Percentiles rank a stretch among this genome's conserved stretches.
These are phyloP conservation scores for Sphaeramia orbicularis DNA, from an alignment of 2,797 vertebrate species.

Conservation along the genomic window DNA sequence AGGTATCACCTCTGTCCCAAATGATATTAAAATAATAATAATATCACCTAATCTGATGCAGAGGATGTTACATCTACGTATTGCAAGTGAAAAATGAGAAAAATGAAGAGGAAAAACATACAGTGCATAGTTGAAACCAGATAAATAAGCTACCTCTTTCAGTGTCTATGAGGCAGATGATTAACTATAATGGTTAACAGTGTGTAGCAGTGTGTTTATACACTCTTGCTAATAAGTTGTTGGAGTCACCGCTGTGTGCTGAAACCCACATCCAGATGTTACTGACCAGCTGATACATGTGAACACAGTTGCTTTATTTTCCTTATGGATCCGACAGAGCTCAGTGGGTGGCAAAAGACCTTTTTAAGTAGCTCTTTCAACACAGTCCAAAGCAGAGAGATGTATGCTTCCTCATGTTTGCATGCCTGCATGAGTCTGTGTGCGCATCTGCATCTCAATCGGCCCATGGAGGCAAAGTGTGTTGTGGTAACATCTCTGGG, in stretches of 20 bases:
- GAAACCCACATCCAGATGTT: conserved; percentile 28
- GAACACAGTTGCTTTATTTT: not conserved
- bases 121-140: not conserved
- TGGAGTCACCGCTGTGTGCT: conserved; percentile 18
- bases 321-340: not conserved
- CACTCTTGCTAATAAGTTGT: conserved; percentile 41
- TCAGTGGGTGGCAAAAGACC: conserved; percentile 36
- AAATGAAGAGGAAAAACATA: conserved; percentile 8
- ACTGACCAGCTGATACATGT: conserved; percentile 11
- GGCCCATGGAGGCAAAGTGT: conserved; percentile 28
- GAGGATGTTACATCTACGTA: not conserved
- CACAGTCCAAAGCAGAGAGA: not conserved
- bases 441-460: conserved; percentile 21
- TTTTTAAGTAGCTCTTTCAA: conserved; percentile 48
- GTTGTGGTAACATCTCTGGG: conserved; percentile 66
- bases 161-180: conserved; percentile 48
- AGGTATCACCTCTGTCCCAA: not conserved
- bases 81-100: not conserved
- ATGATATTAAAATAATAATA: not conserved
- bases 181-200: conserved; percentile 42
- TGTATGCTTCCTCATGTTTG: conserved; percentile 24
- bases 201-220: conserved; percentile 56
- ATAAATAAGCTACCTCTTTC: too few relatives aligned
- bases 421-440: conserved; percentile 20
- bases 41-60: not conserved